A percentile compares a stretch with the other conserved stretches of the same genome.
Evolutionary conservation across 2,113 vertebrate genomes (phyloP).

Genomic region (Antennarius striatus): DNA sequence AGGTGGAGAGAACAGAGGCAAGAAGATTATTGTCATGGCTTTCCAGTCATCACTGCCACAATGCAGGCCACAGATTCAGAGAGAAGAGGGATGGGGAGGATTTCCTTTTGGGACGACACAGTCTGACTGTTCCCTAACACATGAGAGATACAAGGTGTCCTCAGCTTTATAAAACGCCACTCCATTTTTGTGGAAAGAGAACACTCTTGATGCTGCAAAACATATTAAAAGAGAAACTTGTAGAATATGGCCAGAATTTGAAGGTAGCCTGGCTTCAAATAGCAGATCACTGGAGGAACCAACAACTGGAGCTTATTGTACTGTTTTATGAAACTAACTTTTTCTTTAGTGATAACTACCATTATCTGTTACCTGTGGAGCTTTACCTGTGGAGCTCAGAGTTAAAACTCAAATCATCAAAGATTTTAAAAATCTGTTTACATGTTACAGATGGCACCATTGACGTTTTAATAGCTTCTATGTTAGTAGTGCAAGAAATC

Average conservation of each 20-base stretch:
- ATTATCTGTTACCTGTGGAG: too few species aligned
- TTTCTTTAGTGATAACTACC: neutral
- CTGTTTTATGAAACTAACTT: too few species aligned
- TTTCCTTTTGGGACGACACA: slow-evolving; percentile 28
- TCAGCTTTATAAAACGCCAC: slow-evolving; percentile 29
- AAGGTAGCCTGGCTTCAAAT: too few species aligned
- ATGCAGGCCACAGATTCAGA: slow-evolving; percentile 40
- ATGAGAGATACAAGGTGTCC: slow-evolving; percentile 31
- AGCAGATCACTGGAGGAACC: too few species aligned
- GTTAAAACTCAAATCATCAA: too few species aligned
- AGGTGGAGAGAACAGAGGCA: slow-evolving; percentile 47
- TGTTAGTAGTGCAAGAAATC: too few species aligned
- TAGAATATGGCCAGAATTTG: too few species aligned
- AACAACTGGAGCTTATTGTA: too few species aligned
- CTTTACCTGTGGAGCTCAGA: too few species aligned
- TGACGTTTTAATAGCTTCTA: too few species aligned
- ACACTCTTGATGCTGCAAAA: neutral
- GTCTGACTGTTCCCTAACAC: slow-evolving; percentile 39
- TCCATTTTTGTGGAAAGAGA: slow-evolving; percentile 23
- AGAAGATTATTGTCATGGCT: slow-evolving; percentile 56
- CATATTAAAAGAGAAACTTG: neutral
- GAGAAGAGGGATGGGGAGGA: slow-evolving; percentile 22
- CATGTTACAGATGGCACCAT: too few species aligned
- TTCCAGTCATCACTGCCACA: slow-evolving; percentile 46
- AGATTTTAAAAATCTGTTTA: too few species aligned